A percentile compares a stretch with the other conserved stretches of the same genome.
Conservation (phyloP, 2,797 vertebrate genomes). For the Anas capensis region DNA sequence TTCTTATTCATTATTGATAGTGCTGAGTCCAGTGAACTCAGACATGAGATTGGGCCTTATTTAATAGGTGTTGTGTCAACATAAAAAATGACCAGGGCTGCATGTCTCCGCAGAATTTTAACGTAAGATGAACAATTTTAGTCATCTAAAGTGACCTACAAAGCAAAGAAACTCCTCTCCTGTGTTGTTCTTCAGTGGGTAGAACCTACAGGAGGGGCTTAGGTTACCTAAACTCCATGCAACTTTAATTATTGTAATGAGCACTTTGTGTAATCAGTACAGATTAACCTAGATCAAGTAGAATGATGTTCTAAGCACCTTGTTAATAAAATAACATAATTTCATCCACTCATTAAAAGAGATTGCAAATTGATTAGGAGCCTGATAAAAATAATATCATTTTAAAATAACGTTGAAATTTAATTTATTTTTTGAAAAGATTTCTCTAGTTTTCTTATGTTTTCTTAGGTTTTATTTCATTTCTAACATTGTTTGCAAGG, state of each 20-base stretch:
- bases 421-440: neutral
- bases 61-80: neutral
- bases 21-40: slow-evolving; percentile 9
- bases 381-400: neutral
- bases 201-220: neutral
- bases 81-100: neutral
- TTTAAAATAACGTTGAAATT: neutral
- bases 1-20: slow-evolving; percentile 33
- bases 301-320: neutral
- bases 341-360: neutral
- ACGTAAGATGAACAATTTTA: neutral
- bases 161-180: neutral
- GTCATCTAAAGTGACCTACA: neutral
- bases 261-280: neutral
- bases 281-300: neutral
- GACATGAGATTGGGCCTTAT: neutral
- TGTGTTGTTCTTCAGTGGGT: neutral
- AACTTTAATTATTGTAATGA: neutral
- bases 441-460: neutral
- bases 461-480: neutral
- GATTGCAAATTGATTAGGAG: neutral
- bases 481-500: neutral
- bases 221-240: neutral
- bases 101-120: neutral
- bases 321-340: neutral